Evolutionary conservation across 2,113 vertebrate species (phyloP), one percentile per base, ranked within the genome.

Genomic region (Heterotilapia buettikoferi): DNA sequence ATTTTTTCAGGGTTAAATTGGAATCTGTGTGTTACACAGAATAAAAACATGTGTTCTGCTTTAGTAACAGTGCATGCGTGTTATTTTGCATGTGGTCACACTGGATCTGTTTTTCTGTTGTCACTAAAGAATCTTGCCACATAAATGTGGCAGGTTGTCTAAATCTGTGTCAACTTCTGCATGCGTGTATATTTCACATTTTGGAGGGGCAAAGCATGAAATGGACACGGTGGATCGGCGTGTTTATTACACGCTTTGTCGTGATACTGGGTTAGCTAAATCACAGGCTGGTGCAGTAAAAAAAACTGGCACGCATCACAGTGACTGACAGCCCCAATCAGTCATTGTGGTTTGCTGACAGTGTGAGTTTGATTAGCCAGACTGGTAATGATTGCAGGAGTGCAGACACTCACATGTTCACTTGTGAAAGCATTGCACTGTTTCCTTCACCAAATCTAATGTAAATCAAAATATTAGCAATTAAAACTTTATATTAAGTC

Each of bases 361-460:
- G 87, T 79, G 47, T 90, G 91, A 89, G 85, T 88, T 89, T 92
- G 92, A 94, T 93, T 86, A 92, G 80, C 61, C 50, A 89, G 57
- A 83, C 84, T 92, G 61, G 33, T 85, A 90, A 89, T 87, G 83
- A 88, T 52, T 86, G 61, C 16, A 16, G 31, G 66, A 85, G 73
- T 59, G 36, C 52, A 54, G 6, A 31, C 53, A 82, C 59, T n/a
- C 80, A 90, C 33, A 81, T 59, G 53, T n/a, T 82, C 40, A 80
- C 59, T 47, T 59, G n/a, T n/a, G 29, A 66, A 26, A 47, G 83
- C 33, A 29, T 52, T 80, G 9, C 29, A 76, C 26, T 66, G 78
- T 84, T 84, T 84, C 3, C 19, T 38, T 52, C 26, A 50, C 26
- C 16, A 6, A 31, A 63, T 63, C 6, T 11, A 83, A 50, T n/a